Percentiles rank a stretch among this genome's conserved stretches.
phyloP scores from a whole-genome alignment of 2,113 vertebrate species.

The Leucopternis melanops region DNA sequence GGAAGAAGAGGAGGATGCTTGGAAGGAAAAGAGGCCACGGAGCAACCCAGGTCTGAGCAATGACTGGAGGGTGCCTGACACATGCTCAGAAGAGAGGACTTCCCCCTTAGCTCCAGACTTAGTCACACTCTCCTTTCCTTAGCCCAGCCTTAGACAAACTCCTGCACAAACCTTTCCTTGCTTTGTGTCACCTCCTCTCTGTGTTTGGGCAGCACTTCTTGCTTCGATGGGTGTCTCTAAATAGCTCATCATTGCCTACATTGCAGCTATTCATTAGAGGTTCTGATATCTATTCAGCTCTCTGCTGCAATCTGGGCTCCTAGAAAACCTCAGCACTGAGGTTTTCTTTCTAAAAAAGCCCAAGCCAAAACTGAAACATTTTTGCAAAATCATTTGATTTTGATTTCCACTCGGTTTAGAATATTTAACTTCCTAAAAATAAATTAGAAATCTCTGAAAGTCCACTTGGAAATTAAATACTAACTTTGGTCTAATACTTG shows the following conservation, averaged over 20 bases:
- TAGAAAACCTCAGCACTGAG: neutral
- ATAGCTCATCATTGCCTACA: neutral
- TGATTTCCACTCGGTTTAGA: neutral
- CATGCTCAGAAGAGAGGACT: neutral
- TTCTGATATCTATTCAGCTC: neutral
- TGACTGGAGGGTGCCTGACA: neutral
- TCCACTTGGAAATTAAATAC: neutral
- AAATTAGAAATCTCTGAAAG: neutral
- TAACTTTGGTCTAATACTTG: neutral
- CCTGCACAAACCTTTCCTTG: neutral
- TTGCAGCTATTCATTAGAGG: neutral
- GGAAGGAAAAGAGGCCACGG: neutral
- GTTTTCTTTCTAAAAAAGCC: neutral
- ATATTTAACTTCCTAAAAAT: neutral
- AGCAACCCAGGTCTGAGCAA: neutral
- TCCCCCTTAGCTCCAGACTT: neutral
- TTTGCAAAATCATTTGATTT: neutral
- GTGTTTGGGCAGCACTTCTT: neutral
- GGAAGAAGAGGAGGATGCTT: neutral
- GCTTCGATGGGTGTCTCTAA: neutral
- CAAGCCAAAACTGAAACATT: neutral
- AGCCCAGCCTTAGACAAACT: neutral
- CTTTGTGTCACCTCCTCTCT: neutral
- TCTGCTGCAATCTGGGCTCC: neutral
- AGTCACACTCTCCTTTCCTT: neutral